Conservation (phyloP, 2,797 vertebrate genomes). For the Glyptemys insculpta region DNA sequence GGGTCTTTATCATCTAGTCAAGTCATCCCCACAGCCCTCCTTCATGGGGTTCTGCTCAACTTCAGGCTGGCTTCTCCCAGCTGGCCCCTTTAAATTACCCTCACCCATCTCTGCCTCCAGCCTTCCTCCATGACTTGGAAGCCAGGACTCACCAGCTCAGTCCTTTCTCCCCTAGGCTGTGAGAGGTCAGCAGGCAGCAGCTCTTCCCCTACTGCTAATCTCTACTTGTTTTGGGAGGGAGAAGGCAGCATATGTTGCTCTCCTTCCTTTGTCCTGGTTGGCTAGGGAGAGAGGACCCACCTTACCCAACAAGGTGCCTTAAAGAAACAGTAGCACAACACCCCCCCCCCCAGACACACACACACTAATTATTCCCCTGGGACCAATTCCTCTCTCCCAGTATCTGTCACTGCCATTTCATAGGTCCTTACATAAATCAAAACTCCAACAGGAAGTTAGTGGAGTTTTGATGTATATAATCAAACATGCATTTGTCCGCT, state of each 20-base stretch:
- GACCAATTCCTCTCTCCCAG: no score
- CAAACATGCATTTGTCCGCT: background rate
- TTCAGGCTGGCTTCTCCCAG: background rate
- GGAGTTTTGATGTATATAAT: background rate
- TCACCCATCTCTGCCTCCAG: background rate
- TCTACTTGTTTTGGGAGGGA: background rate
- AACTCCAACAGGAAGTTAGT: background rate
- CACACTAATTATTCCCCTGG: no score
- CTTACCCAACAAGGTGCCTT: no score
- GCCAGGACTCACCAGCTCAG: background rate
- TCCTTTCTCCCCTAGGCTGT: background rate
- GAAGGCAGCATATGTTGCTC: background rate
- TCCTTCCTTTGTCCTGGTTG: background rate
- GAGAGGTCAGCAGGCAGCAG: background rate
- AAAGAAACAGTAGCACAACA: no score
- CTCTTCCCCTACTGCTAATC: background rate
- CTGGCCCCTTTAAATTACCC: background rate
- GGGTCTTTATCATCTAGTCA: background rate
- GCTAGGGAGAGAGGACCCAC: no score
- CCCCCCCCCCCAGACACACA: no score
- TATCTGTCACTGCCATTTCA: no score
- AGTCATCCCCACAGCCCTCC: background rate
- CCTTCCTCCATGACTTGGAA: background rate
- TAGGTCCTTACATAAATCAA: no score
- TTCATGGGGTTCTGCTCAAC: background rate